Evolutionary conservation across 30 jellyfish, hydroid and myxozoan species (phyloP), one percentile per base, ranked within the genome.

Genomic region (Aurelia sp.): DNA sequence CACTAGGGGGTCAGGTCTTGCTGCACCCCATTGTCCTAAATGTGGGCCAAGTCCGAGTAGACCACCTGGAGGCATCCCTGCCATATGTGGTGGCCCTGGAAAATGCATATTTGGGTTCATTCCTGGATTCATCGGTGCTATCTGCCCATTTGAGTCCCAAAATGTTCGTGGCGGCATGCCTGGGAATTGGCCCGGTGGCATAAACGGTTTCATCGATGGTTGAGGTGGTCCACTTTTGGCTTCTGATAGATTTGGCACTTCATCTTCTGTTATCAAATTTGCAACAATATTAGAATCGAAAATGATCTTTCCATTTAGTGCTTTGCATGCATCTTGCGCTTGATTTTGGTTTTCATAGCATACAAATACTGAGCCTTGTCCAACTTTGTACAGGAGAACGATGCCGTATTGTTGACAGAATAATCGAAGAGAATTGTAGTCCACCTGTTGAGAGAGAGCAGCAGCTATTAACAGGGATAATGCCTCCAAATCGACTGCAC

Each of bases 321-420:
- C 92, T 67, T 69, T 66, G 90, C 94, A 76, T 0, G 98, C 98
- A 21, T 85, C 67, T 18, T 68, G 82, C 9, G 98, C 98, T 33
- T 88, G 97, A 18, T 55, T 51, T 30, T 21, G 85, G 70, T 82
- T 81, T 47, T 93, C 97, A 81, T 67, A 93, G 62, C 96, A 79
- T 24, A 88, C 97, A 47, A 18, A 82, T 5, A 78, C 90, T 22
- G 84, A 17, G 71, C 74, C 90, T 24, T 78, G 89, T 4, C 69
- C 91, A 12, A 75, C 93, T 38, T 81, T 83, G 67, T 79, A 84
- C 27, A 61, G 79, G 17, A 74, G 79, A n/a, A 93, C 87, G 21
- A 88, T 88, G 13, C 98, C 98, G 44, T 64, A 93, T 63, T 93
- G 96, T 18, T 77, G 93, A 69, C 97, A 88, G 35, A 88, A 17